Base-by-base conservation (phyloP, 1,140 invertebrate species). In the Belonocnema kinseyi region DNA sequence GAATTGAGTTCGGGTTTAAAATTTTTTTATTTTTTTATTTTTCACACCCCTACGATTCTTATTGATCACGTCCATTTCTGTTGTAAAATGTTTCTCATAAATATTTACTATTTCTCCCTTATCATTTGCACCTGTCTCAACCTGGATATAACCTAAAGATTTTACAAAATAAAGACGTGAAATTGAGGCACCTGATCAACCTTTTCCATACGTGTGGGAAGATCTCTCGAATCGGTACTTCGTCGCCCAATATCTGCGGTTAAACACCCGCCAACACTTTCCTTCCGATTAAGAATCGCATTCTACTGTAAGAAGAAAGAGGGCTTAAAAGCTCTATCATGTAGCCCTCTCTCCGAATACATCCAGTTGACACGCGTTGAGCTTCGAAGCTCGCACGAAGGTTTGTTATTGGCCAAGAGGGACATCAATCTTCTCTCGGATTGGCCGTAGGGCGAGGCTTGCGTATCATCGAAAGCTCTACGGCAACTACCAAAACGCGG, bases 381-480 rank as follows among this genome's bases (percentile, higher is more conserved):
- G 73, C 56, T 80, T 77, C 46, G 66, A 77, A 76, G 79, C 75
- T 77, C 77, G 74, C 77, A 70, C 74, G 72, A 78, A 79, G 77
- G 76, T 79, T 71, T 66, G 74, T 74, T 86, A 90, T 90, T 89
- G 89, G 89, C 79, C 80, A 79, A 77, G 73, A 73, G 80, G 78
- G 80, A 77, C 82, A 86, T 84, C 84, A 51, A 76, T 79, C 72
- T 74, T 78, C 73, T 73, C 78, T 77, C 83, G 66, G 88, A 90
- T 90, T 90, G 89, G 89, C 84, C 79, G 82, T 82, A 85, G 89
- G 89, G 89, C 89, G 89, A 89, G 89, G 89, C 88, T 85, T 80
- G 80, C 82, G 80, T 80, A 76, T 81, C 75, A 82, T 77, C 81
- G 80, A 78, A 80, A 84, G 81, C 51, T 72, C 75, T 72, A 80